Conservation (phyloP, 1,140 invertebrate genomes). For the Drosophila miranda region DNA sequence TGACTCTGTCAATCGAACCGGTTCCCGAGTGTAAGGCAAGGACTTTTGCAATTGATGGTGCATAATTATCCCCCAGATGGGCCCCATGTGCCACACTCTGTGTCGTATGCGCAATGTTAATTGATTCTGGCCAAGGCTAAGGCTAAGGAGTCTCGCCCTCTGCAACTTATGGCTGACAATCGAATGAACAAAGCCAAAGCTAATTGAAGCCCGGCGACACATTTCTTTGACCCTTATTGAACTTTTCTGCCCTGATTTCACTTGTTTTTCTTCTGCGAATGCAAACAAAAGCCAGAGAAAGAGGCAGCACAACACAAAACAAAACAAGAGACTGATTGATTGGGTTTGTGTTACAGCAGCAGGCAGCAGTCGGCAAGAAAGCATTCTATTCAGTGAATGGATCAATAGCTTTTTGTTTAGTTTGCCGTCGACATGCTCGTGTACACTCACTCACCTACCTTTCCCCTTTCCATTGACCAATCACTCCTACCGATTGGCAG, state of each 20-base stretch:
- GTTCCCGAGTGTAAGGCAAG: background rate
- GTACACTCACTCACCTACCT: background rate
- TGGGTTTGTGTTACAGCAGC: conserved; percentile 40
- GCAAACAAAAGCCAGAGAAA: conserved; percentile 23
- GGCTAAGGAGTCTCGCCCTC: background rate
- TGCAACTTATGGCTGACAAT: conserved; percentile 42
- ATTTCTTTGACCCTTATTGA: conserved; percentile 19
- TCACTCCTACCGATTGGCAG: conserved; percentile 1
- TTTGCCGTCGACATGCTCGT: conserved; percentile 24
- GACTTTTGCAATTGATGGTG: conserved; percentile 9
- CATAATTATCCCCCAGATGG: background rate
- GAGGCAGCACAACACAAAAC: background rate
- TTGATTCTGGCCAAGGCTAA: conserved; percentile 10
- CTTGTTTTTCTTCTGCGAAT: conserved; percentile 13
- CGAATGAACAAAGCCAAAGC: conserved; percentile 28
- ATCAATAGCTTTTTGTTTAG: conserved; percentile 41
- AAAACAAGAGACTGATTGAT: conserved; percentile 62
- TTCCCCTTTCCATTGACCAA: no score
- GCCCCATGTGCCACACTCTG: no score
- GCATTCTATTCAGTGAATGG: conserved; percentile 29
- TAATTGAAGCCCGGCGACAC: conserved; percentile 44
- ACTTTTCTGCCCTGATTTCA: conserved; percentile 2
- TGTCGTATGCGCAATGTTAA: conserved; percentile 25
- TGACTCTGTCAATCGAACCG: no score
- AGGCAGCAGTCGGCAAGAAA: conserved; percentile 5